These are phyloP conservation scores for Silurus meridionalis DNA, from an alignment of 2,113 vertebrate genomes.

Conservation along the genomic window DNA sequence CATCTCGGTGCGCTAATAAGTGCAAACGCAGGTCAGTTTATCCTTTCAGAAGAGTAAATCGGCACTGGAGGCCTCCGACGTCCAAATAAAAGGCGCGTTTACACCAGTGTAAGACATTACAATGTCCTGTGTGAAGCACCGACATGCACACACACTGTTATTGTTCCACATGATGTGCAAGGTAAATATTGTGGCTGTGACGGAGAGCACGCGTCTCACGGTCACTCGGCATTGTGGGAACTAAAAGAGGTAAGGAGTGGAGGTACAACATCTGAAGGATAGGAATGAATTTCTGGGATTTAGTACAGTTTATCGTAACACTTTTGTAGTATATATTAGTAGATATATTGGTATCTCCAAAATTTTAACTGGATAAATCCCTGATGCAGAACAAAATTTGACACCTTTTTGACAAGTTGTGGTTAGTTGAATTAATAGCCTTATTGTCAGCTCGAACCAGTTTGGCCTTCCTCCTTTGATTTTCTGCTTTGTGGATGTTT, in stretches of 20 bases:
- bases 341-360: no score
- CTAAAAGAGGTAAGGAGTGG: background rate
- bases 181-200: constrained; percentile 6
- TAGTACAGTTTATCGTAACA: background rate
- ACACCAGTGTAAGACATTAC: background rate
- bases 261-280: background rate
- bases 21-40: constrained; percentile 36
- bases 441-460: background rate
- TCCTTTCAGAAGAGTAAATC: background rate
- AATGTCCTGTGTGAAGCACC: no score
- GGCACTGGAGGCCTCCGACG: background rate
- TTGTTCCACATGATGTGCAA: background rate
- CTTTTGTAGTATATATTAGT: no score
- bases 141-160: constrained; percentile 10
- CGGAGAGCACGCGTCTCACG: background rate
- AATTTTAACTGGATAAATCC: no score
- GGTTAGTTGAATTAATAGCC: background rate
- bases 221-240: background rate
- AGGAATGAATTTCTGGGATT: background rate
- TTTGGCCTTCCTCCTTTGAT: background rate
- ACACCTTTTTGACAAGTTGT: no score
- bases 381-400: no score
- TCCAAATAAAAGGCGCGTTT: constrained; percentile 11
- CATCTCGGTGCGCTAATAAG: background rate
- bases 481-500: background rate